Conservation (phyloP, 2,113 vertebrate genomes). For the Hydropotes inermis region DNA sequence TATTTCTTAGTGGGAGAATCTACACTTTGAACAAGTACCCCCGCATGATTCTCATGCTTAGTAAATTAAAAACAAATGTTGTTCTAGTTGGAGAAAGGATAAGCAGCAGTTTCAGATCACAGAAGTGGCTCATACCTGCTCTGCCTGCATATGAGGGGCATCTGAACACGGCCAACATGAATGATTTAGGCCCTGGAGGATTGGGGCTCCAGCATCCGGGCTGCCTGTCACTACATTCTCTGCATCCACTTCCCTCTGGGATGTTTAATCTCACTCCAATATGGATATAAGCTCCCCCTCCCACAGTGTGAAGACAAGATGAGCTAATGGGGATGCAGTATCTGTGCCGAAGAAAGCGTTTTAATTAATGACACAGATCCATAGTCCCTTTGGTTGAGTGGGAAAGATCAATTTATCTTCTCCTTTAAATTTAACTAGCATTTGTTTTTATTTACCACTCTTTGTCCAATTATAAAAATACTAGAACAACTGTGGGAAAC, state of each 20-base stretch:
- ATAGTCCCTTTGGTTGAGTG: neutral
- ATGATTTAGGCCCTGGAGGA: neutral
- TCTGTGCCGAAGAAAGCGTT: neutral
- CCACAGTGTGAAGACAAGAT: neutral
- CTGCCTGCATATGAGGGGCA: neutral
- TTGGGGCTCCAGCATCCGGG: accelerated
- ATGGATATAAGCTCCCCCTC: neutral
- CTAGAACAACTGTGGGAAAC: neutral
- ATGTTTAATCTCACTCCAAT: neutral
- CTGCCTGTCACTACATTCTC: neutral
- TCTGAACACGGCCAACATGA: accelerated
- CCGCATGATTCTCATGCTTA: neutral
- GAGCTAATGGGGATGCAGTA: neutral
- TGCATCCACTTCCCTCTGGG: neutral
- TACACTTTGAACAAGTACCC: neutral
- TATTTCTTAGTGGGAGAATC: neutral
- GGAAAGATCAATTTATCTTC: neutral
- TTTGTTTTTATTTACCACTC: neutral
- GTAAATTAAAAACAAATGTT: neutral
- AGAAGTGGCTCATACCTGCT: neutral
- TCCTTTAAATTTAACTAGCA: neutral
- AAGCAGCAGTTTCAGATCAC: neutral
- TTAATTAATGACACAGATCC: neutral
- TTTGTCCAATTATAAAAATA: neutral
- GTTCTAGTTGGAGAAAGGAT: neutral